Conservation (phyloP, 2,113 vertebrate genomes). For the Corythaeola cristata region DNA sequence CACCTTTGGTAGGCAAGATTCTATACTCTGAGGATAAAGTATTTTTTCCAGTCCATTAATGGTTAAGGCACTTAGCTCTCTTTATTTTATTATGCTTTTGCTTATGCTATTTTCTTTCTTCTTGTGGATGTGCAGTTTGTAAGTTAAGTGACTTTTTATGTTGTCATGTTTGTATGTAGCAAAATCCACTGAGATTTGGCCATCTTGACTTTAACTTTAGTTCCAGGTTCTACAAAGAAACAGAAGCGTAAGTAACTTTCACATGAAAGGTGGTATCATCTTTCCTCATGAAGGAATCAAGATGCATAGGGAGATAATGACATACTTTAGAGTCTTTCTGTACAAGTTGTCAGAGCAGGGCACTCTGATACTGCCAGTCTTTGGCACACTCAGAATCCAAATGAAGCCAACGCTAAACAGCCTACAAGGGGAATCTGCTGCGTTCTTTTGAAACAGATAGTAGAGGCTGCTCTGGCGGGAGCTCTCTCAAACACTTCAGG, state of each 20-base stretch:
- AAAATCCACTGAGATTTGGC: not conserved
- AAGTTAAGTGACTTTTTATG: not conserved
- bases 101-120: not conserved
- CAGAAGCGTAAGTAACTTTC: not conserved
- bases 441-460: not conserved
- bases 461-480: not conserved
- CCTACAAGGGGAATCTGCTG: not conserved
- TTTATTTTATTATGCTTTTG: not conserved
- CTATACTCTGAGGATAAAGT: not conserved
- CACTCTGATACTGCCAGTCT: not conserved
- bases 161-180: not conserved
- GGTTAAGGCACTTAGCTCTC: not conserved
- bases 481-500: not conserved
- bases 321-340: not conserved
- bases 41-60: not conserved
- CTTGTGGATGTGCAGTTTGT: not conserved
- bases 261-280: not conserved
- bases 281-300: not conserved
- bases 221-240: not conserved
- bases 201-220: not conserved
- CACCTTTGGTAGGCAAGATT: not conserved
- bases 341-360: not conserved
- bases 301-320: not conserved
- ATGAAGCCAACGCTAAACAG: not conserved
- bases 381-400: not conserved